These are phyloP conservation scores for Eidolon helvum DNA, from an alignment of 2,113 vertebrate genomes.

Conservation along the genomic window DNA sequence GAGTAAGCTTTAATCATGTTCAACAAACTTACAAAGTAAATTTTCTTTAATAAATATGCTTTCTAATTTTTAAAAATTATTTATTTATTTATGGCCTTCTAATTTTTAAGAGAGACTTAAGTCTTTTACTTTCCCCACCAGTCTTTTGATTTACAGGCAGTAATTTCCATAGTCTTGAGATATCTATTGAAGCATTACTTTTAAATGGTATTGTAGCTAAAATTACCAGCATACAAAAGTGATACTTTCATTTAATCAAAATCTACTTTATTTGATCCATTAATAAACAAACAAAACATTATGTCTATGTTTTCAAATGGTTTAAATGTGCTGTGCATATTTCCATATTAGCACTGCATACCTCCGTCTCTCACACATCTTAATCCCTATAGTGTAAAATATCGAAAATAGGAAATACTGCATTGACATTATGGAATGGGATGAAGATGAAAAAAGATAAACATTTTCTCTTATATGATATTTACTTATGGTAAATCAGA, in stretches of 20 bases:
- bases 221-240: slow-evolving; percentile 6
- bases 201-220: neutral
- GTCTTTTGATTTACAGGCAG: neutral
- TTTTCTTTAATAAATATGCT: neutral
- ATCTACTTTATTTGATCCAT: neutral
- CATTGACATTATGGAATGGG: neutral
- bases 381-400: neutral
- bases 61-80: neutral
- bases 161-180: slow-evolving; percentile 1
- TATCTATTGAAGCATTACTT: neutral
- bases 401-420: neutral
- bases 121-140: neutral
- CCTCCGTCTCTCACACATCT: neutral
- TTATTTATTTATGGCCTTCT: neutral
- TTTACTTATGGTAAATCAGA: neutral
- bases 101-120: slow-evolving; percentile 5
- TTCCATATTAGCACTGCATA: neutral
- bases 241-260: slow-evolving; percentile 12
- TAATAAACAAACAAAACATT: neutral
- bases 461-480: neutral
- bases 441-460: neutral
- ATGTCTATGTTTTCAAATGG: neutral
- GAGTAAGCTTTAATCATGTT: neutral
- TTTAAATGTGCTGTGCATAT: neutral
- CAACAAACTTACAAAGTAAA: neutral